Base-by-base conservation (phyloP, 1,140 invertebrate species). In the Cylas formicarius region DNA sequence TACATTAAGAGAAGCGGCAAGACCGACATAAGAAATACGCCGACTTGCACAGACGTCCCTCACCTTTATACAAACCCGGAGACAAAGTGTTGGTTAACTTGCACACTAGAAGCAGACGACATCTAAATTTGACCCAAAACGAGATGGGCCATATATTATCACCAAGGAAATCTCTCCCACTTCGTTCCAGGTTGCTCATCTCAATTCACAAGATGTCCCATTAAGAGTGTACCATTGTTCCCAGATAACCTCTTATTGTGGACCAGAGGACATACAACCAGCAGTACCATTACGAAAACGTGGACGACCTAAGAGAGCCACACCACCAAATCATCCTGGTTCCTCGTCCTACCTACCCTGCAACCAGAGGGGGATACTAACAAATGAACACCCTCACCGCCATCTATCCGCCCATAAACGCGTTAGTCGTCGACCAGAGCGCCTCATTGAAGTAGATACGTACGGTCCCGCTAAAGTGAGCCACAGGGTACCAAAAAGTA, bases 61-160 rank as follows among this genome's bases (percentile, higher is more conserved):
- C 23, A n/a, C 4, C 31, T 13, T 6, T 13, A 13, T 50, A 20
- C 18, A 9, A 39, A 21, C 2, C 37, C 2, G 48, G 43, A 24
- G 27, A 51, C 16, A 29, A 17, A 2, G 50, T 61, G 0, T 38
- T 55, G 6, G 44, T 58, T 10, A 35, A 38, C 4, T 33, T 35
- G 2, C 57, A 61, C 27, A 9, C 34, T 0, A 16, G 24, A 1
- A 61, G 59, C n/a, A 47, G 49, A 34, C 46, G 11, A 57, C 53
- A 0, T 23, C 20, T 27, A 61, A 60, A 26, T 57, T 61, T 28
- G 44, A 33, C 16, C 53, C 59, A 6, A 33, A 45, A 11, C 24
- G 59, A 2, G 56, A 58, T 11, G 56, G 53, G 2, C 56, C 56
- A 8, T 60, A 56, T 24, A 40, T 9, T 4, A 37, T 45, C 5